phyloP scores from a whole-genome alignment of 2,113 vertebrate genomes.

The Notarius quadriscutis region DNA sequence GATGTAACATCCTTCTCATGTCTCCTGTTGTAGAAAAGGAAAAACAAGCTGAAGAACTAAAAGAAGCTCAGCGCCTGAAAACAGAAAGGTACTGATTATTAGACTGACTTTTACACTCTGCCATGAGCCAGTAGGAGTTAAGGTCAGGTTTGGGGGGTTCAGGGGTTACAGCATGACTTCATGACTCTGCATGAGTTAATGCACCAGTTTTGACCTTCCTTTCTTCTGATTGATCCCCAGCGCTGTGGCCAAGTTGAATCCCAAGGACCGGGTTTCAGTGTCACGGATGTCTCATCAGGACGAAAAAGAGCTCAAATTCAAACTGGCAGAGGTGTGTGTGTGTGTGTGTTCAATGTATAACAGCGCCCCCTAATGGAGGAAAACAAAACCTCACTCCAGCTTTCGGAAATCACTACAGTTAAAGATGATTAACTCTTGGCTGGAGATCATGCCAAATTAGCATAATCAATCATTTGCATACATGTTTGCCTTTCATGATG shows the following conservation, averaged over 20 bases:
- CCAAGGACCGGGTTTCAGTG: not conserved
- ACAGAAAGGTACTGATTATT: not conserved
- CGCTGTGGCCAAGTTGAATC: too few species aligned
- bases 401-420: not conserved
- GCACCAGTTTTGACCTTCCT: too few species aligned
- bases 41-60: not conserved
- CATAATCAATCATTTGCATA: too few species aligned
- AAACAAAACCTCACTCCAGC: not conserved
- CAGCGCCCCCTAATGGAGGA: not conserved
- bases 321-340: not conserved
- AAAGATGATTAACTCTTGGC: too few species aligned
- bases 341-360: not conserved
- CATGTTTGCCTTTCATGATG: too few species aligned
- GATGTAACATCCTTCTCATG: not conserved
- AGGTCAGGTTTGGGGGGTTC: not conserved
- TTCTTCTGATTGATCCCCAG: too few species aligned
- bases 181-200: too few species aligned
- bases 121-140: not conserved
- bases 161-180: too few species aligned
- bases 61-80: not conserved
- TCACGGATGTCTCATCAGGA: not conserved
- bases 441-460: too few species aligned
- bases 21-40: not conserved
- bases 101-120: not conserved
- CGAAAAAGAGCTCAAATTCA: not conserved